Percentiles rank a stretch among this genome's conserved stretches.
phyloP scores from a whole-genome alignment of 2,888 invertebrate genomes.

The Arenicola marina region DNA sequence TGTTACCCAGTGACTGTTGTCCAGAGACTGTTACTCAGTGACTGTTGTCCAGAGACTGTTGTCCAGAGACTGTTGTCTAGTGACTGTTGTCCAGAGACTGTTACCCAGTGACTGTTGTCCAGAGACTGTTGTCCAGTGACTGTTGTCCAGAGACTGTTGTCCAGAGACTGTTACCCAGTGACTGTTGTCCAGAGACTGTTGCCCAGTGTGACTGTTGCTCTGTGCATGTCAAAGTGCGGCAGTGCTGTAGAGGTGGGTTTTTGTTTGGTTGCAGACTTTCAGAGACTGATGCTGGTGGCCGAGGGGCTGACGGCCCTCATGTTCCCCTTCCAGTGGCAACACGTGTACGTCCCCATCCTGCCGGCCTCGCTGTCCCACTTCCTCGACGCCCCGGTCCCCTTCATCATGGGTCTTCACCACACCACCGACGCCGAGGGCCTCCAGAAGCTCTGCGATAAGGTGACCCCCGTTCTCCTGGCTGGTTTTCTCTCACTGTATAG shows the following conservation, averaged over 20 bases:
- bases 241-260: not conserved
- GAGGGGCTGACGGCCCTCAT: constrained; percentile 88
- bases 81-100: no score
- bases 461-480: constrained; percentile 22
- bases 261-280: constrained; percentile 76
- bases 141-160: no score
- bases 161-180: no score
- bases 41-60: no score
- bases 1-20: no score
- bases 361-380: constrained; percentile 82
- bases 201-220: no score
- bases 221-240: not conserved
- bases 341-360: constrained; percentile 97
- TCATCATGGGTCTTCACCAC: constrained; percentile 87
- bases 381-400: constrained; percentile 98
- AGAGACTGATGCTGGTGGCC: constrained; percentile 93
- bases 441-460: constrained; percentile 45
- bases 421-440: constrained; percentile 30
- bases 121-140: no score
- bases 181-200: no score
- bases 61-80: no score
- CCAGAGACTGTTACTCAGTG: no score
- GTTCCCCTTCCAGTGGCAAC: constrained; percentile 97
- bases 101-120: no score
- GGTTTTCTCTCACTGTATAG: no score